These are phyloP conservation scores for Cydia strobilella DNA, from an alignment of 1,140 invertebrate species.

Conservation along the genomic window DNA sequence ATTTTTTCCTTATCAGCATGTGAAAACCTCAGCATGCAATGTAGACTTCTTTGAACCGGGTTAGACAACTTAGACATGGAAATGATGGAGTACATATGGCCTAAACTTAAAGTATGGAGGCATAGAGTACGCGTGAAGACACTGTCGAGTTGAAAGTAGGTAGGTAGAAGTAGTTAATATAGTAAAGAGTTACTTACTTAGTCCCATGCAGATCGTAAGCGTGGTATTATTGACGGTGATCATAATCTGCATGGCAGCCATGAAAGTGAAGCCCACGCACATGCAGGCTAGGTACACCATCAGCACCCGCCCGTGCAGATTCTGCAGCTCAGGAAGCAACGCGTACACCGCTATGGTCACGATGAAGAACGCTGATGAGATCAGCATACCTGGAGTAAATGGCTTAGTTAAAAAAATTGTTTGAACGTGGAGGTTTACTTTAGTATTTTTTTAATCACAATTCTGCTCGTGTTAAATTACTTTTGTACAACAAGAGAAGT, in stretches of 20 bases:
- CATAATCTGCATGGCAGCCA: slow-evolving; percentile 77
- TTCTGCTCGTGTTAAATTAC: too few relatives aligned
- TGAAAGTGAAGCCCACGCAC: slow-evolving; percentile 81
- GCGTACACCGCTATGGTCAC: slow-evolving; percentile 86
- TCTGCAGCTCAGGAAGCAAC: slow-evolving; percentile 84
- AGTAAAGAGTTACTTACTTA: slow-evolving; percentile 61
- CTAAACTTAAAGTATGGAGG: too few relatives aligned
- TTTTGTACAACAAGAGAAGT: too few relatives aligned
- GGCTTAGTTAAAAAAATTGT: not conserved
- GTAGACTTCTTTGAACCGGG: too few relatives aligned
- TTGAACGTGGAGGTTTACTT: not conserved
- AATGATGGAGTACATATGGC: too few relatives aligned
- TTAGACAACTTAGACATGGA: too few relatives aligned
- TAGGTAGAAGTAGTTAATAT: too few relatives aligned
- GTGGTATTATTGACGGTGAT: slow-evolving; percentile 46
- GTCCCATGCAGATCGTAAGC: slow-evolving; percentile 37
- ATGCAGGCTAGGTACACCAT: slow-evolving; percentile 86
- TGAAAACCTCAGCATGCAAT: too few relatives aligned
- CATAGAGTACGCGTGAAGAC: too few relatives aligned
- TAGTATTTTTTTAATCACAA: too few relatives aligned
- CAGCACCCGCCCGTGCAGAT: slow-evolving; percentile 86
- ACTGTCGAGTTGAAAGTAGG: too few relatives aligned
- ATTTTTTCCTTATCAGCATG: too few relatives aligned
- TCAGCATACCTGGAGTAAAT: slow-evolving; percentile 81
- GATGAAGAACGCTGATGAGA: slow-evolving; percentile 87